phyloP scores from a whole-genome alignment of 2,888 invertebrate genomes.

The Idaea straminata region DNA sequence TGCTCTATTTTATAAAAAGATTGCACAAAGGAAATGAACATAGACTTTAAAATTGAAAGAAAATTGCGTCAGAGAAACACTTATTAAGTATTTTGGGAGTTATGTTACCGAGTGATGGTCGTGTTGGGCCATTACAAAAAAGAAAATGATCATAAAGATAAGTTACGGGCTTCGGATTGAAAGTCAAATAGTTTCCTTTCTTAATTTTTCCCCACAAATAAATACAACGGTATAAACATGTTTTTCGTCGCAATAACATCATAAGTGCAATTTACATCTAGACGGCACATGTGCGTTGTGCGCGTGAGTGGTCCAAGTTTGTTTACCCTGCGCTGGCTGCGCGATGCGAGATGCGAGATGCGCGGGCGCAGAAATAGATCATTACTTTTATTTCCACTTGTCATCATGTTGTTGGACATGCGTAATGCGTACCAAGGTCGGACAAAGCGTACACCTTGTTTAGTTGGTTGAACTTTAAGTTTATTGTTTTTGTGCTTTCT shows the following conservation, averaged over 20 bases:
- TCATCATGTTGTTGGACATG: constrained; percentile 11
- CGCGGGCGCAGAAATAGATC: constrained; percentile 35
- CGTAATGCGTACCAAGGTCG: constrained; percentile 12
- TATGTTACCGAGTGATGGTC: neutral
- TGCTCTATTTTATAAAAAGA: neutral
- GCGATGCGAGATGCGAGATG: neutral
- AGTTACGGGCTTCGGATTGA: neutral
- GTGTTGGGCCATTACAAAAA: neutral
- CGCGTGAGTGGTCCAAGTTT: constrained; percentile 21
- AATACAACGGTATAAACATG: neutral
- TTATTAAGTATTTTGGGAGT: neutral
- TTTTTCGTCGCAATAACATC: constrained; percentile 6
- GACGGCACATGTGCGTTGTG: constrained; percentile 5
- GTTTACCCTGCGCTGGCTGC: constrained; percentile 18
- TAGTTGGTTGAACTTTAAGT: constrained; percentile 18
- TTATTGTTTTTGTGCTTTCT: neutral
- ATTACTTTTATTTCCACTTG: constrained; percentile 25
- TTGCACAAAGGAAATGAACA: neutral
- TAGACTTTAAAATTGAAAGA: neutral
- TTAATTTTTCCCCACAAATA: neutral
- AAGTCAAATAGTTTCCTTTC: neutral
- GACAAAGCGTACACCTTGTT: constrained; percentile 12
- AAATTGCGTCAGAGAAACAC: neutral
- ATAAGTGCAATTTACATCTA: constrained; percentile 4
- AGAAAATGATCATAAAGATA: constrained; percentile 4